A percentile compares a stretch with the other conserved stretches of the same genome.
Evolutionary conservation across 2,113 vertebrate genomes (phyloP).

Genomic region (Tenebrosternarchus preto): DNA sequence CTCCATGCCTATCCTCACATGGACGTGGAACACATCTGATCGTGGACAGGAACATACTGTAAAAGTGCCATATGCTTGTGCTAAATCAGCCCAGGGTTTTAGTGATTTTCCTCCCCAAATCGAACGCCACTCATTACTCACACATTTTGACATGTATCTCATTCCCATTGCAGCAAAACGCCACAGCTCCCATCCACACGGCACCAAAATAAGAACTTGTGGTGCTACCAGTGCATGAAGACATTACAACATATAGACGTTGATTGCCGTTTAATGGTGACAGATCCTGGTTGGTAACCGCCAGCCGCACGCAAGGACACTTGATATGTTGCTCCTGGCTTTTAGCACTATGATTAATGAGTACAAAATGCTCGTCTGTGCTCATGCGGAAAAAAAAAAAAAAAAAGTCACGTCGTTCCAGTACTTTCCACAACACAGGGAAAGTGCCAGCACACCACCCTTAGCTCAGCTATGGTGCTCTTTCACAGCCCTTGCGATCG

Average conservation of each 20-base stretch:
- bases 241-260: constrained; percentile 14
- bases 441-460: constrained; percentile 24
- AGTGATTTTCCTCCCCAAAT: constrained; percentile 23
- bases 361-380: constrained; percentile 27
- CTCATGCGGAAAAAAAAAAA: constrained; percentile 39
- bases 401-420: constrained; percentile 36
- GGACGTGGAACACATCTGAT: no score
- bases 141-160: neutral
- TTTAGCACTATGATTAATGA: constrained; percentile 42
- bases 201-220: constrained; percentile 4
- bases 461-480: neutral
- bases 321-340: constrained; percentile 43
- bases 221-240: constrained; percentile 15
- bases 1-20: neutral
- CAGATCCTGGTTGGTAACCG: constrained; percentile 30
- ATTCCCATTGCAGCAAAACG: neutral
- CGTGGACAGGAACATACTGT: neutral
- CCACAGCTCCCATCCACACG: neutral
- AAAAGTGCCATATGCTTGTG: neutral
- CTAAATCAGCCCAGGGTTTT: no score
- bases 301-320: constrained; percentile 28
- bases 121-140: neutral
- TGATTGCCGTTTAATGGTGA: constrained; percentile 34
- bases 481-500: neutral
- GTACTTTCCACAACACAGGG: constrained; percentile 46